These are phyloP conservation scores for Halcyon senegalensis DNA, from an alignment of 2,113 vertebrate species.

Conservation along the genomic window DNA sequence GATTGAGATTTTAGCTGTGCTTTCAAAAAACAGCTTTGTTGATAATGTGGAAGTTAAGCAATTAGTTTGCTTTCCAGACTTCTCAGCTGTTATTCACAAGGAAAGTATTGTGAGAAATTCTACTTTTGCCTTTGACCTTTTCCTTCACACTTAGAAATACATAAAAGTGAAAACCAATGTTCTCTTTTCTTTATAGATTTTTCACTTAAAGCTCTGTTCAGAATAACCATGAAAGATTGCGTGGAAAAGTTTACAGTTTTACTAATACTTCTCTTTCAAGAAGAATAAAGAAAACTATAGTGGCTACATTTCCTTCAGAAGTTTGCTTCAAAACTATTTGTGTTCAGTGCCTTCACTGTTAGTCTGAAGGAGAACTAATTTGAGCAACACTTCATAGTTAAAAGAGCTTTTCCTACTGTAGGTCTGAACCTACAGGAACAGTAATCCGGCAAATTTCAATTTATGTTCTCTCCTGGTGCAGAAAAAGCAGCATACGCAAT, in stretches of 20 bases:
- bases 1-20: not conserved
- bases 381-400: not conserved
- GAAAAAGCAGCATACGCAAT: not conserved
- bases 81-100: constrained; percentile 35
- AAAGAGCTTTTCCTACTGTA: not conserved
- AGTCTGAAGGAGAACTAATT: not conserved
- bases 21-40: constrained; percentile 32
- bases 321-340: not conserved
- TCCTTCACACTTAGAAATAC: not conserved
- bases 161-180: not conserved
- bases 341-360: not conserved
- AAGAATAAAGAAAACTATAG: not conserved
- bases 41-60: not conserved
- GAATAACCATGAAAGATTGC: not conserved
- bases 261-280: not conserved
- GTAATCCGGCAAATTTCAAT: not conserved
- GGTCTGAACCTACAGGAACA: not conserved
- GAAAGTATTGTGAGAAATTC: constrained; percentile 29
- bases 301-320: not conserved
- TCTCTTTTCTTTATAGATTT: constrained; percentile 6
- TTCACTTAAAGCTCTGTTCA: not conserved
- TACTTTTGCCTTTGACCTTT: constrained; percentile 15
- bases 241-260: not conserved
- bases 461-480: not conserved
- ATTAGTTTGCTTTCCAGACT: constrained; percentile 37